phyloP scores from a whole-genome alignment of 2,797 vertebrate species.

The Chloroceryle inda region DNA sequence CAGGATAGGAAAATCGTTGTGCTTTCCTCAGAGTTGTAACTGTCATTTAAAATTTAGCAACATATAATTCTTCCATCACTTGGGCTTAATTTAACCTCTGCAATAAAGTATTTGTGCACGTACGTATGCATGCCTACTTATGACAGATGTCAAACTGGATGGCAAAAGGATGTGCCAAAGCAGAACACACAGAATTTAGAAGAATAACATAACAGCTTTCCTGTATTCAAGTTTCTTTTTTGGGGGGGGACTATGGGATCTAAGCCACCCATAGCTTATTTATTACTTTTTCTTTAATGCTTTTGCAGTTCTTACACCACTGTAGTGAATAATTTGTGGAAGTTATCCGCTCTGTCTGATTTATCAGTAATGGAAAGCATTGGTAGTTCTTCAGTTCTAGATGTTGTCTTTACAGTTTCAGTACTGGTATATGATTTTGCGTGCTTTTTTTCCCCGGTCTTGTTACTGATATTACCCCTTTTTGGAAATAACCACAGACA shows the following conservation, averaged over 20 bases:
- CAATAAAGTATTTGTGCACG: not conserved
- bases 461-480: not conserved
- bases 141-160: not conserved
- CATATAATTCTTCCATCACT: not conserved
- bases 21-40: not conserved
- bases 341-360: not conserved
- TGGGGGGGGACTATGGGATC: not conserved
- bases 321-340: not conserved
- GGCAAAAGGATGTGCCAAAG: fast-evolving
- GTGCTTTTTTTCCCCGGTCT: not conserved
- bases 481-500: not conserved
- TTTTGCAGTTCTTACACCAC: not conserved
- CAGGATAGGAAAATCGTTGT: not conserved
- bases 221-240: not conserved
- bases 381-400: not conserved
- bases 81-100: not conserved
- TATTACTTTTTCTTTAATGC: not conserved
- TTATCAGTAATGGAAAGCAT: not conserved
- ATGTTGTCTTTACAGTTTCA: not conserved
- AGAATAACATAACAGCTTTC: not conserved
- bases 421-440: not conserved
- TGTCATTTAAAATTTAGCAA: not conserved
- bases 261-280: not conserved
- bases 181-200: not conserved
- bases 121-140: not conserved